phyloP scores from a whole-genome alignment of 2,113 vertebrate species.

The Perca fluviatilis region DNA sequence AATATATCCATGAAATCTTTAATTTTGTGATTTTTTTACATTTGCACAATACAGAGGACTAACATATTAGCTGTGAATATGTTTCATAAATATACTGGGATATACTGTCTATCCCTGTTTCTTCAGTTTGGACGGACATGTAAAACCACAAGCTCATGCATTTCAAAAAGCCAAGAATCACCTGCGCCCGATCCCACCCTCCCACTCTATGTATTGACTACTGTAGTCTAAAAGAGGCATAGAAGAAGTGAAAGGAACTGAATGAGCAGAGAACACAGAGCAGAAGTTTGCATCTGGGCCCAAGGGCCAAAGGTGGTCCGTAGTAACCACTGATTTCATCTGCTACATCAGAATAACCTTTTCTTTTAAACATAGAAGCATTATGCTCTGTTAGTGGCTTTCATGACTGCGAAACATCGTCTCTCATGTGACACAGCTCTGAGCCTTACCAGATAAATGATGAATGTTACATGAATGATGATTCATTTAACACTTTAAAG shows the following conservation, averaged over 20 bases:
- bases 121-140: background rate
- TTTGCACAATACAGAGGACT: slow-evolving; percentile 3
- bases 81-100: slow-evolving; percentile 19
- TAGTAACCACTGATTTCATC: background rate
- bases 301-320: background rate
- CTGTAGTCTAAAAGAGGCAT: background rate
- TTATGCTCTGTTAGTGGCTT: background rate
- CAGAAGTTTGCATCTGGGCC: background rate
- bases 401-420: background rate
- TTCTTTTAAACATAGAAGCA: background rate
- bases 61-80: slow-evolving; percentile 24
- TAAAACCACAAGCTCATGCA: background rate
- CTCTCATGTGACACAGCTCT: background rate
- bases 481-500: too few relatives aligned
- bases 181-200: background rate
- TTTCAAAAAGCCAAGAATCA: background rate
- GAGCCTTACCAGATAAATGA: background rate
- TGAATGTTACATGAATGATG: background rate
- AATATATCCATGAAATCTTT: background rate
- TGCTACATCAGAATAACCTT: background rate
- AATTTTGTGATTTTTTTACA: background rate
- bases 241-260: background rate
- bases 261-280: background rate
- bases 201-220: background rate
- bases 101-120: background rate